A percentile compares a stretch with the other conserved stretches of the same genome.
Conservation (phyloP, 2,797 vertebrate species). For the Gambusia yucatana region DNA sequence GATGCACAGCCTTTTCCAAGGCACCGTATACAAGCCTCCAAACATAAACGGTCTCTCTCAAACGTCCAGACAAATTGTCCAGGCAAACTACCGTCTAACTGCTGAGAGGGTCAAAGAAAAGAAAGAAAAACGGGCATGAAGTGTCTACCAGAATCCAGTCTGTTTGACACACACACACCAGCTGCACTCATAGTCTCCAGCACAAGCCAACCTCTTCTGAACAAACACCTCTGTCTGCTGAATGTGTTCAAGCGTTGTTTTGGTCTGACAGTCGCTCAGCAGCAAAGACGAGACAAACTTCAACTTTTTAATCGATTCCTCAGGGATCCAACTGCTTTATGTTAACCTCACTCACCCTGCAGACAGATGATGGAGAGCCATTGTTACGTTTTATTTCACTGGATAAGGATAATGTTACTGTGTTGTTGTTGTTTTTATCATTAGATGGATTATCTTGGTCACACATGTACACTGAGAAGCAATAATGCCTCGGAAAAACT, state of each 20-base stretch:
- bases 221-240: conserved; percentile 6
- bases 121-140: conserved; percentile 5
- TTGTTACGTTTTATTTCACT: background rate
- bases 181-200: conserved; percentile 7
- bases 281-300: background rate
- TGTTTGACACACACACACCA: conserved; percentile 11
- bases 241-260: conserved; percentile 16
- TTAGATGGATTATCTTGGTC: background rate
- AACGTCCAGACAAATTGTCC: conserved; percentile 16
- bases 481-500: background rate
- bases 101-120: conserved; percentile 22
- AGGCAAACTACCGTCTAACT: conserved; percentile 18
- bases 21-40: background rate
- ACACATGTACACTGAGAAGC: background rate
- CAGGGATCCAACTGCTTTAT: background rate
- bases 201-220: conserved; percentile 1
- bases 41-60: background rate
- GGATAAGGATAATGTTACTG: background rate
- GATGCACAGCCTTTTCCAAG: background rate
- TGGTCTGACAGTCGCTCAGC: background rate
- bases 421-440: background rate
- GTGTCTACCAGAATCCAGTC: conserved; percentile 29
- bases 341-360: background rate
- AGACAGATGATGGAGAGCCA: background rate
- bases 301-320: background rate